Base-by-base conservation (phyloP, 2,113 vertebrate species). In the Dasyprocta punctata region DNA sequence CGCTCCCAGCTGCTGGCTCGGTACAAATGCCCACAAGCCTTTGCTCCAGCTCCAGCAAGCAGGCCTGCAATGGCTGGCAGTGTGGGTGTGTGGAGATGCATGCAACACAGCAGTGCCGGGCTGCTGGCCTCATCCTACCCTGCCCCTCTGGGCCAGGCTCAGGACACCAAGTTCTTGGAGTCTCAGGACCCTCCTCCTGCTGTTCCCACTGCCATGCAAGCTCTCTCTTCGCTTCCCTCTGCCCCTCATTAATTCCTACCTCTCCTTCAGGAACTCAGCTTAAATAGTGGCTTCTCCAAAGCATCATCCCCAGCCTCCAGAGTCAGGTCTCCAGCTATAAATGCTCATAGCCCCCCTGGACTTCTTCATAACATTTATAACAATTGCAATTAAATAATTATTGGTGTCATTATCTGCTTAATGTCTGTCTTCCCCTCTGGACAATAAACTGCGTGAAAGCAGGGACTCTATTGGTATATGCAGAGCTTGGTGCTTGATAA, bases 341-440 rank as follows among this genome's bases (percentile, higher is more conserved):
- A 97, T 73, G 86, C 88, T 95, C 88, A 12, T 54, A 56, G 87
- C 92, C 95, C 86, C 94, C 85, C 38, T 9, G 95, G 97, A 96
- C 90, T 89, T 96, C 95, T 97, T 97, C 94, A 97, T 97, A 97
- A 98, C 92, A 80, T 97, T 94, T 97, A 90, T 97, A 96, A 97
- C 96, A 92, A 96, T 97, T 94, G 98, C 93, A 97, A 97, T 98
- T 97, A 97, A 97, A 96, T 97, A 96, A 97, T 98, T 94, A 98
- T 97, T 94, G 97, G 92, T 94, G 86, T 96, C 97, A 90, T 98
- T 98, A 98, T 95, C 97, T 95, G 90, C 92, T 98, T 97, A 97
- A 97, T 92, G 96, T 81, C 97, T 97, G 1, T 83, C 96, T 98
- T 95, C 94, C 98, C 98, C 94, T 83, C 96, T 95, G 96, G 97